These are phyloP conservation scores for Gnathonemus longibarbis DNA, from an alignment of 2,113 vertebrate species.

Conservation along the genomic window DNA sequence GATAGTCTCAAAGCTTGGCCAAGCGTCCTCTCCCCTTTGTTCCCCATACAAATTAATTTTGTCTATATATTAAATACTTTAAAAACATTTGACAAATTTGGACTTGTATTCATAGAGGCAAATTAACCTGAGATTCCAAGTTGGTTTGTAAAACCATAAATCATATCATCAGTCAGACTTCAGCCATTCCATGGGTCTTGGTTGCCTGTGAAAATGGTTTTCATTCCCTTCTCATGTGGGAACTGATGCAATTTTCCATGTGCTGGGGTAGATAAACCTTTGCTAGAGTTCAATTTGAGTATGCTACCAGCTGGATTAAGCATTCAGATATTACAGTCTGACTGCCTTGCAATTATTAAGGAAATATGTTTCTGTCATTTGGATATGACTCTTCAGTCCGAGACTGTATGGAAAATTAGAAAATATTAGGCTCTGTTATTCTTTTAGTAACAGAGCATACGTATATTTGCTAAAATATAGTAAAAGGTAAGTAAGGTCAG, in stretches of 20 bases:
- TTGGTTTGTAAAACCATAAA: background rate
- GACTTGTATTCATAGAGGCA: background rate
- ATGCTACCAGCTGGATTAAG: background rate
- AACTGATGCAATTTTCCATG: background rate
- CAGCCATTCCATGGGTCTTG: background rate
- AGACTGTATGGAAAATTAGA: background rate
- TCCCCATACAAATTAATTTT: background rate
- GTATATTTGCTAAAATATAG: background rate
- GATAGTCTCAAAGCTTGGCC: background rate
- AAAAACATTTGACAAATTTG: background rate
- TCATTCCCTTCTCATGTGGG: background rate
- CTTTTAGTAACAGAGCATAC: background rate
- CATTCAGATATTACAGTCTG: background rate
- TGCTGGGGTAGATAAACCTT: background rate
- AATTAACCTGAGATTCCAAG: background rate
- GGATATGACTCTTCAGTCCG: background rate
- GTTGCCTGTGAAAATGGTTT: background rate
- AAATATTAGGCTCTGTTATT: background rate
- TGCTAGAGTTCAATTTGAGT: background rate
- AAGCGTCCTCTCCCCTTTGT: slow-evolving; percentile 16
- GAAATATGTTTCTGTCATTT: background rate
- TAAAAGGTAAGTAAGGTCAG: background rate
- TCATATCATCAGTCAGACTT: background rate
- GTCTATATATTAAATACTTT: background rate
- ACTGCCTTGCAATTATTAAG: background rate